Evolutionary conservation across 2,888 invertebrate genomes (phyloP).

Genomic region (Phragmatobia fuliginosa): DNA sequence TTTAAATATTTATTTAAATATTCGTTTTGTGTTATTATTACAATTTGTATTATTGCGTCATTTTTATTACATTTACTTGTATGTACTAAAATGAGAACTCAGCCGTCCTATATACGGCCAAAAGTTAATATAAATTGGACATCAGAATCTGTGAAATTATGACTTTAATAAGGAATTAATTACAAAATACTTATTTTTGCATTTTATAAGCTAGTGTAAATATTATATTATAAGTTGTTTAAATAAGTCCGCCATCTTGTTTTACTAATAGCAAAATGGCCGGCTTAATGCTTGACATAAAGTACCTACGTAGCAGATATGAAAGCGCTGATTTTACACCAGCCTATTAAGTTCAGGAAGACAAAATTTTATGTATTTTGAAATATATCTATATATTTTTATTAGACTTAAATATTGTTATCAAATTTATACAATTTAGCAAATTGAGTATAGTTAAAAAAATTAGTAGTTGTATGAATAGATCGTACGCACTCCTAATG

Average conservation of each 20-base stretch:
- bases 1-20: too few species aligned
- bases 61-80: not conserved
- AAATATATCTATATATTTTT: not conserved
- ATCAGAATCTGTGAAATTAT: not conserved
- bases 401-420: not conserved
- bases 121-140: not conserved
- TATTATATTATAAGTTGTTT: not conserved
- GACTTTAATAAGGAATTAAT: not conserved
- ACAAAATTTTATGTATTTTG: not conserved
- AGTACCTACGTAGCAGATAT: not conserved
- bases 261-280: not conserved
- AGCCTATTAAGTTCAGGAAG: not conserved
- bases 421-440: not conserved
- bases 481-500: not conserved
- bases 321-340: not conserved
- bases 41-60: not conserved
- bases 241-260: not conserved
- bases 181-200: not conserved
- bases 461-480: not conserved
- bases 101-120: slow-evolving; percentile 1
- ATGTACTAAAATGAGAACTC: not conserved
- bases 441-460: not conserved
- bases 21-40: too few species aligned
- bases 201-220: not conserved
- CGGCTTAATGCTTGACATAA: not conserved